Evolutionary conservation across 2,797 vertebrate species (phyloP).

Genomic region (Serranus cabrilla): DNA sequence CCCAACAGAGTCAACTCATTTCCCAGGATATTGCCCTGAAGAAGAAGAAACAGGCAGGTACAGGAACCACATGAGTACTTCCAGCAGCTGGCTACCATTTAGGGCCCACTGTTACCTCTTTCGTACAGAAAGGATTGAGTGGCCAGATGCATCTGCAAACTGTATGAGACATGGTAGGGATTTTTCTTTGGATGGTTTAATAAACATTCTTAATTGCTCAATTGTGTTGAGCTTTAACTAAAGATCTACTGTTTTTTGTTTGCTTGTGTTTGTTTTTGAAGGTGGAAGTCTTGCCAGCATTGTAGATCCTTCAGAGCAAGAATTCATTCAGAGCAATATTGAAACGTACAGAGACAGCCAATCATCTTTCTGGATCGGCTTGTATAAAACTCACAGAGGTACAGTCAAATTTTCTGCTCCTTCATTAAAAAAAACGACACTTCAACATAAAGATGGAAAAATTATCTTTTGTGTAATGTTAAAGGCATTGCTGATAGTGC

Average conservation of each 20-base stretch:
- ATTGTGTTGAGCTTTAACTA: not conserved
- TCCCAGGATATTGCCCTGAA: conserved; percentile 86
- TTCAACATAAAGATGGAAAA: not conserved
- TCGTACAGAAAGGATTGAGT: conserved; percentile 68
- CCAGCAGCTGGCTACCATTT: conserved; percentile 86
- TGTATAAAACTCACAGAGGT: conserved; percentile 46
- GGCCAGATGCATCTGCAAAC: conserved; percentile 84
- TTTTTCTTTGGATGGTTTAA: not conserved
- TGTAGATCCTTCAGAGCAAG: conserved; percentile 83
- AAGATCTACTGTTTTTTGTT: not conserved
- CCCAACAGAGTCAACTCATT: conserved; percentile 83
- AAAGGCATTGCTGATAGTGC: not conserved
- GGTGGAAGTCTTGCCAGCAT: conserved; percentile 87
- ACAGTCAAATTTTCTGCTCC: not conserved
- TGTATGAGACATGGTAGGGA: conserved; percentile 84
- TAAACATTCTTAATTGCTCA: not conserved
- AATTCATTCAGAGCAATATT: conserved; percentile 80
- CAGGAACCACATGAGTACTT: too few species aligned
- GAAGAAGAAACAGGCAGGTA: not conserved
- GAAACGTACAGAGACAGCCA: conserved; percentile 67
- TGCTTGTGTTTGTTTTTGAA: conserved; percentile 49
- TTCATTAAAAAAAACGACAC: not conserved
- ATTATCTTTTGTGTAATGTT: not conserved
- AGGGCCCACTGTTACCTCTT: conserved; percentile 89
- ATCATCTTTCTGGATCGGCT: conserved; percentile 50